Evolutionary conservation across 2,888 invertebrate genomes (phyloP), one percentile per base, ranked within the genome.

Genomic region (Himalopsyche japonica): DNA sequence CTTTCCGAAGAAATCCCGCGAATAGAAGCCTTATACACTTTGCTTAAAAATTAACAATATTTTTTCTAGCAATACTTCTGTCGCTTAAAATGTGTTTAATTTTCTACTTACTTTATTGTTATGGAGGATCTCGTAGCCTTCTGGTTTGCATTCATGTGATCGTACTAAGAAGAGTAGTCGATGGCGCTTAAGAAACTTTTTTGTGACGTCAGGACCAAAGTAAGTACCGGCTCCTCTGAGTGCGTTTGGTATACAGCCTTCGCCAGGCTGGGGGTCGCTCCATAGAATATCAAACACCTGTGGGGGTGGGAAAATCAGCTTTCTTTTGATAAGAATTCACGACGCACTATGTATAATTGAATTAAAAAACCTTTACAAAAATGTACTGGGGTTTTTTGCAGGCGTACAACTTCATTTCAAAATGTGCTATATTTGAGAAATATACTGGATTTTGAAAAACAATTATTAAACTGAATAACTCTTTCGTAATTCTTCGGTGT

Each of bases 91-190:
- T n/a, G n/a, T n/a, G n/a, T n/a, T n/a, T n/a, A n/a, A 3, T 12
- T 15, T 43, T 43, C 12, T n/a, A 48, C 49, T 83, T 90, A 96
- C 97, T 91, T 95, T 95, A 88, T 95, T 95, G 89, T 95, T 94
- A 88, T 98, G 98, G 81, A 95, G 93, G 88, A 96, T 94, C 91
- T 98, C 98, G 89, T 97, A 98, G 18, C 98, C 98, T 80, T 97
- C 97, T 2, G 95, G 95, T 91, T 98, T 98, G 91, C 98, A 98
- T 90, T 98, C 98, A 89, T 98, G 98, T 10, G 98, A 98, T 81
- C 98, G 93, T 76, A 98, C 95, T 8, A 98, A 91, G 88, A 96
- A 94, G 87, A 94, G 93, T 24, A 98, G 92, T 88, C 95, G 95
- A 90, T 97, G 95, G 89, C 94, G 95, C 88, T 95, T 93, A 20